Evolutionary conservation across 2,888 invertebrate species (phyloP).

Genomic region (Criorhina ranunculi): DNA sequence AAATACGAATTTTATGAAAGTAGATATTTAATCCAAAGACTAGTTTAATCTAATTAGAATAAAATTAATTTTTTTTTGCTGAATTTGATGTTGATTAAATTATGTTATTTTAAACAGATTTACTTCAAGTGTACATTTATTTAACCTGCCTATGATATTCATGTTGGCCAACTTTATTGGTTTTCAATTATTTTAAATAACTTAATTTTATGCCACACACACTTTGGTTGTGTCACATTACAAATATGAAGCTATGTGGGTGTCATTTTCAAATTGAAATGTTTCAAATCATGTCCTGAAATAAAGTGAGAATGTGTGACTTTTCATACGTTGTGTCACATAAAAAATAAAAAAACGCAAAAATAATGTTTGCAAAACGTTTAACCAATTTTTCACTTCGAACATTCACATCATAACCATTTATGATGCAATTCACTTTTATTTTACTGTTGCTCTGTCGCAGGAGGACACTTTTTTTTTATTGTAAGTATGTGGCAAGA

Average conservation of each 20-base stretch:
- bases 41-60: neutral
- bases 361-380: slow-evolving; percentile 33
- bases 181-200: neutral
- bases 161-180: neutral
- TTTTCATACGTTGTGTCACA: neutral
- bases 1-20: neutral
- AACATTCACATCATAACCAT: slow-evolving; percentile 56
- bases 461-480: slow-evolving; percentile 19
- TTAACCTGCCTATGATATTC: neutral
- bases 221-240: neutral
- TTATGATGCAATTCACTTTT: slow-evolving; percentile 69
- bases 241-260: neutral
- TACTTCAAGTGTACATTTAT: neutral
- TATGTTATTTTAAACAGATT: neutral
- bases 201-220: neutral
- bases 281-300: neutral
- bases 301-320: neutral
- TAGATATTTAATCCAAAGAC: neutral
- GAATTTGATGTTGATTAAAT: neutral
- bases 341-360: neutral
- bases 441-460: slow-evolving; percentile 53
- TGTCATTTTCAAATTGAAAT: neutral
- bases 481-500: neutral
- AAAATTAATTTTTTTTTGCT: neutral
- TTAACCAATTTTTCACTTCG: slow-evolving; percentile 54